Evolutionary conservation across 2,888 invertebrate genomes (phyloP), one percentile per base, ranked within the genome.

Genomic region (Callimorpha dominula): DNA sequence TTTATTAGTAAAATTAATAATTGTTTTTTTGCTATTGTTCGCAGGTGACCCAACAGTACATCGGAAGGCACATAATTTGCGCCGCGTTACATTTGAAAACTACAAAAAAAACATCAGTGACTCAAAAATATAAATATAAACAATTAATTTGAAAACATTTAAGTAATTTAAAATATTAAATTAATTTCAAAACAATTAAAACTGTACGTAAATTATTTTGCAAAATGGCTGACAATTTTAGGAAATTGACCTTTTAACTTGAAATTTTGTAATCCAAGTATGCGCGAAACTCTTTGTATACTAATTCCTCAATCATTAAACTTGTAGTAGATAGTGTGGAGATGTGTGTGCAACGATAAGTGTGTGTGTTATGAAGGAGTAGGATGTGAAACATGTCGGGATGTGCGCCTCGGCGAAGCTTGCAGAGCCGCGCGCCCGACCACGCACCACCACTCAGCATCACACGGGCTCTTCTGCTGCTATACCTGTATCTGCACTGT

Each of bases 371-470:
- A 73, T 74, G 68, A 62, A 65, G 68, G 73, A 74, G 70, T 81
- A 93, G 90, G 94, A 95, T 95, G 94, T 94, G 91, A 95, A 91
- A 86, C 88, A 95, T 95, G 94, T 89, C 89, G 88, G 91, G 81
- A 94, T 94, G 94, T 86, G 89, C 88, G 90, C 91, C 85, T 79
- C 85, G 82, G 83, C 85, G 77, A 79, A 68, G 31, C 75, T 60
- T 50, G 72, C 78, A 70, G 77, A 49, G 57, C 49, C 67, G 70
- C 81, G 71, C 72, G 74, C 64, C 60, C 77, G 68, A 40, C 68
- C 60, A 42, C 63, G 52, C 42, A 20, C 66, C 46, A 8, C 64
- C 46, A 11, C 69, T 17, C 52, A 42, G 65, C 65, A 54, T n/a
- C 52, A n/a, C 67, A 14, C 67, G 67, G 20, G 40, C 64, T n/a